These are phyloP conservation scores for Bombyx mori DNA, from an alignment of 1,140 invertebrate genomes.

Conservation along the genomic window DNA sequence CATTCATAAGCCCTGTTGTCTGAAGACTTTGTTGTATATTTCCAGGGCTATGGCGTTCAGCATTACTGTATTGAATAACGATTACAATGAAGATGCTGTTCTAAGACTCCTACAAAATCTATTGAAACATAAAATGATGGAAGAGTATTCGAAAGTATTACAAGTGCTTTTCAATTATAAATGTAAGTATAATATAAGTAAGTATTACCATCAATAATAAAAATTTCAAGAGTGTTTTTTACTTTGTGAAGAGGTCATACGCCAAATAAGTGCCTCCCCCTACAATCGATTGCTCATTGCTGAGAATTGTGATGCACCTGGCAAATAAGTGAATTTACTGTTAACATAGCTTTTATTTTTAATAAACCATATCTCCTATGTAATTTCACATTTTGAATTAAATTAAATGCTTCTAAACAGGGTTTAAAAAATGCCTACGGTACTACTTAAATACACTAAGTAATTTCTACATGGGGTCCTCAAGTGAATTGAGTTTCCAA, in stretches of 20 bases:
- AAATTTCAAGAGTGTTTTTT: background rate
- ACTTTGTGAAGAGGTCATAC: background rate
- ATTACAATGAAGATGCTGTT: constrained; percentile 60
- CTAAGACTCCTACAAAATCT: constrained; percentile 43
- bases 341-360: too few species aligned
- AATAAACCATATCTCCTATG: too few species aligned
- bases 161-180: constrained; percentile 56
- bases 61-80: constrained; percentile 35
- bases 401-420: background rate
- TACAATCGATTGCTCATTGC: too few species aligned
- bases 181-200: constrained; percentile 32
- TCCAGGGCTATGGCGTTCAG: constrained; percentile 46
- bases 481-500: too few species aligned
- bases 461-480: too few species aligned
- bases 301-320: too few species aligned
- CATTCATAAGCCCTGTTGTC: too few species aligned
- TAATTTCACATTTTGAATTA: too few species aligned
- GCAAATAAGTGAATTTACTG: too few species aligned
- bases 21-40: constrained; percentile 8
- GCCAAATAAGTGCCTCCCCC: too few species aligned
- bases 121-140: constrained; percentile 53
- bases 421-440: background rate
- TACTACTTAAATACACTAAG: background rate
- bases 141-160: constrained; percentile 46
- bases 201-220: background rate